phyloP scores from a whole-genome alignment of 2,113 vertebrate species.

The Tragelaphus imberbis region DNA sequence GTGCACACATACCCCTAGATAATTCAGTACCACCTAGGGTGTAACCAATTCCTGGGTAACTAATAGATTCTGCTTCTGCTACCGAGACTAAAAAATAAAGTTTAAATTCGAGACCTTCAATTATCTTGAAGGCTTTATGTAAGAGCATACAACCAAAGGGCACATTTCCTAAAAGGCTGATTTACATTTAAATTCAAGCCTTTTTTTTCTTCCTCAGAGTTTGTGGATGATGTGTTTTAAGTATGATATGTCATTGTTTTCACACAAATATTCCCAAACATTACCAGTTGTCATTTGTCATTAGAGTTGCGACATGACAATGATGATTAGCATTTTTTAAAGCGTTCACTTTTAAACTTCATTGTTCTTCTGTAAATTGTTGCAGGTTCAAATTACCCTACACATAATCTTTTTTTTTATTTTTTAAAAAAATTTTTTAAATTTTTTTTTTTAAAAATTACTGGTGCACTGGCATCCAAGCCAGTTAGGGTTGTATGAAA shows the following conservation, averaged over 20 bases:
- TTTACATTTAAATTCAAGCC: constrained; percentile 54
- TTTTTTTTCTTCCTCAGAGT: not conserved
- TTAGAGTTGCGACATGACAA: constrained; percentile 46
- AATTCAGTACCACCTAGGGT: not conserved
- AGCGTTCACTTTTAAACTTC: not conserved
- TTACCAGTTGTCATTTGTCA: constrained; percentile 45
- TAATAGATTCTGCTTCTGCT: not conserved
- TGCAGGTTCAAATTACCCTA: constrained; percentile 31
- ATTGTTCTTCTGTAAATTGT: constrained; percentile 56
- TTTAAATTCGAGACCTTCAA: not conserved
- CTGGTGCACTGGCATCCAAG: constrained; percentile 15
- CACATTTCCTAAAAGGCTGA: constrained; percentile 36
- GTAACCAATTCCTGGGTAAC: not conserved
- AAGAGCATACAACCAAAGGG: not conserved
- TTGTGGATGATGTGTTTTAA: constrained; percentile 49
- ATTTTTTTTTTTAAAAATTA: not conserved
- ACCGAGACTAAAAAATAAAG: not conserved
- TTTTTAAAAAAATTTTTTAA: too few relatives aligned
- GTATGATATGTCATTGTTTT: constrained; percentile 56
- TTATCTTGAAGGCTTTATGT: not conserved
- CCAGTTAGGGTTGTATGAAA: not conserved
- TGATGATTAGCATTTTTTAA: constrained; percentile 60
- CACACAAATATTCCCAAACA: constrained; percentile 60
- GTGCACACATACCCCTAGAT: fast-evolving
- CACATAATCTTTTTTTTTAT: not conserved